Percentiles rank a stretch among this genome's conserved stretches.
These are phyloP conservation scores for Disparrhopalites patrizii DNA, from an alignment of 2,888 invertebrate genomes.

Conservation along the genomic window DNA sequence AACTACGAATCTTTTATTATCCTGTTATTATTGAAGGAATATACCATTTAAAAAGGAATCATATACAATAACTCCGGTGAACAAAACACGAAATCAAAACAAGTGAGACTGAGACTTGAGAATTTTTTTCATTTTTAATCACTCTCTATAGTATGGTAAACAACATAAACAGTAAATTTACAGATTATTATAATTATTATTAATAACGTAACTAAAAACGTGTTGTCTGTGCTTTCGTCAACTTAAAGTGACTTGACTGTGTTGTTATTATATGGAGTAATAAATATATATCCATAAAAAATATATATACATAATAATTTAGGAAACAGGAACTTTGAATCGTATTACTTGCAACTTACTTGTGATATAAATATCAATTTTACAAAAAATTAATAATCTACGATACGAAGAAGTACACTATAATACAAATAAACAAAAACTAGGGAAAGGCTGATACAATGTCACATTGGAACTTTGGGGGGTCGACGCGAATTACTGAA, in stretches of 20 bases:
- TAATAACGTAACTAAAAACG: conserved; percentile 2
- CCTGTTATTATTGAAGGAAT: too few relatives aligned
- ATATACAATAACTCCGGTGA: conserved; percentile 19
- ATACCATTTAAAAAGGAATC: too few relatives aligned
- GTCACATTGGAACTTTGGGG: conserved; percentile 30
- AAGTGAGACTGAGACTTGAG: conserved; percentile 31
- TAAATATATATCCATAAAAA: neutral
- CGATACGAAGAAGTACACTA: conserved; percentile 10
- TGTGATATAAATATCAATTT: conserved; percentile 29
- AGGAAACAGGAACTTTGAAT: conserved; percentile 21
- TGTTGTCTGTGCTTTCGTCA: conserved; percentile 31
- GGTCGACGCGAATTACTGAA: conserved; percentile 26
- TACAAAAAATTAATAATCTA: conserved; percentile 17
- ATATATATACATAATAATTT: neutral
- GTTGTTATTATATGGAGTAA: conserved; percentile 15
- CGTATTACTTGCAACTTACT: conserved; percentile 33
- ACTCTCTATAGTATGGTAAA: conserved; percentile 14
- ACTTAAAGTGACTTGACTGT: conserved; percentile 31
- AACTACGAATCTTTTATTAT: too few relatives aligned
- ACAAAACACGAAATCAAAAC: conserved; percentile 26
- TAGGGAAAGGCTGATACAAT: conserved; percentile 15
- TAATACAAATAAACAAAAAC: neutral
- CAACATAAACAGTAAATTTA: conserved; percentile 12
- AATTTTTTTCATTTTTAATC: conserved; percentile 17
- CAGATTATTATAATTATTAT: conserved; percentile 5